Conservation (phyloP, 1,140 invertebrate species). For the Drosophila nebulosa region DNA sequence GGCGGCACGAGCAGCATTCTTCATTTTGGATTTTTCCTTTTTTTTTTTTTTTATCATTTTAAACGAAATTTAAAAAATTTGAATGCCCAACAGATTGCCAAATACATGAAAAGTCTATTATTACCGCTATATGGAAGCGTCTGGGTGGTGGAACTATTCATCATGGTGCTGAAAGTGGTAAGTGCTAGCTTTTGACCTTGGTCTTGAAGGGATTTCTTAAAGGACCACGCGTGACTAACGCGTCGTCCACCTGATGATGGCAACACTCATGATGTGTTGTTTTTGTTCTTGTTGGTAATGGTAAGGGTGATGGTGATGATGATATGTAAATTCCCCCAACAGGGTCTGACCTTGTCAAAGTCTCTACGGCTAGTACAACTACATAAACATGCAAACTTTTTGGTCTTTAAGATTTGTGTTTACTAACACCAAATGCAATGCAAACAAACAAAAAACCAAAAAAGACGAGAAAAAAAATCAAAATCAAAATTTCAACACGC, state of each 20-base stretch:
- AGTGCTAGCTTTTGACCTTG: background rate
- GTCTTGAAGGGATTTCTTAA: background rate
- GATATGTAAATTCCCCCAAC: background rate
- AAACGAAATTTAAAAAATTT: background rate
- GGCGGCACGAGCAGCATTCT: background rate
- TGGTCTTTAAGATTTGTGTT: slow-evolving; percentile 4
- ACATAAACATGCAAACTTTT: slow-evolving; percentile 10
- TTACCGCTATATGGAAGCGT: background rate
- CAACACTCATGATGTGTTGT: background rate
- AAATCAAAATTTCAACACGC: slow-evolving; percentile 9
- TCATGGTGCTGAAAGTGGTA: background rate
- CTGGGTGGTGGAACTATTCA: background rate
- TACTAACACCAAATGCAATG: slow-evolving; percentile 8
- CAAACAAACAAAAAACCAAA: slow-evolving; percentile 5
- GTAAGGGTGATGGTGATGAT: background rate
- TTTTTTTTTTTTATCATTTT: background rate
- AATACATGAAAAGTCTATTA: background rate
- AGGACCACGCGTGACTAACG: background rate
- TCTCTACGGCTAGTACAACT: background rate
- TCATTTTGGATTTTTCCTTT: background rate
- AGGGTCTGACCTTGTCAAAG: slow-evolving; percentile 8
- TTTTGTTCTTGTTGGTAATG: background rate
- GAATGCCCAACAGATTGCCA: background rate
- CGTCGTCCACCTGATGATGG: background rate
- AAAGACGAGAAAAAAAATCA: background rate